Base-by-base conservation (phyloP, 1,140 invertebrate genomes). In the Drosophila asahinai region DNA sequence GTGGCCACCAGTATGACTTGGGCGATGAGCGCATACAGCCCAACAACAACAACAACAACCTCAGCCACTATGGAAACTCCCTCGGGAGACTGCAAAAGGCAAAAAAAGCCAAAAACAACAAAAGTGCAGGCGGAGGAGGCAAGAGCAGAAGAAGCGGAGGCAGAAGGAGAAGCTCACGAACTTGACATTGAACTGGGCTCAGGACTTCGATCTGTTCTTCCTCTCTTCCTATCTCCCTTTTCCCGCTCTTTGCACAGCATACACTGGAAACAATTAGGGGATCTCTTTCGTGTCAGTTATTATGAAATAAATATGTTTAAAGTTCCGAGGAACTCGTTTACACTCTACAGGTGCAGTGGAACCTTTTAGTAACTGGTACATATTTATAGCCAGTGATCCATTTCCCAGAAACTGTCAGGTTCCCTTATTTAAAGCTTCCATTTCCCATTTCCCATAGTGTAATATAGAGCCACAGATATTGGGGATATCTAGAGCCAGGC, bases 171-270 rank as follows among this genome's bases (percentile, higher is more conserved):
- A 15, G 15, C 47, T 60, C 74, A 71, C 64, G 79, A 82, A 82
- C 83, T 86, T 86, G 83, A 86, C 83, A 86, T 86, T 86, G 82
- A 81, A 81, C 40, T 47, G 40, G 33, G 36, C 52, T 55, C 49
- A 47, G 33, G 45, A 64, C 5, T 48, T 15, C 25, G 42, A 48
- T 48, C 43, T 12, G 33, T 6, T 30, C 48, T 22, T 54, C 9
- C 15, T 25, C 17, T 55, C 36, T 15, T 12, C 8, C 11, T 8
- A 12, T 25, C 30, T 52, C 6, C 25, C 6, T 17, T 8, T 7
- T 8, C 9, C 36, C 22, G 15, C 3, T 45, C 57, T 15, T 30
- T 1, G 40, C 40, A 5, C 6, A 42, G 15, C n/a, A n/a, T 5
- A 2, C 54, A 40, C 54, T 57, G 14, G 25, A 40, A 57, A 40